Conservation (phyloP, 1,140 invertebrate genomes). For the Listronotus oregonensis region DNA sequence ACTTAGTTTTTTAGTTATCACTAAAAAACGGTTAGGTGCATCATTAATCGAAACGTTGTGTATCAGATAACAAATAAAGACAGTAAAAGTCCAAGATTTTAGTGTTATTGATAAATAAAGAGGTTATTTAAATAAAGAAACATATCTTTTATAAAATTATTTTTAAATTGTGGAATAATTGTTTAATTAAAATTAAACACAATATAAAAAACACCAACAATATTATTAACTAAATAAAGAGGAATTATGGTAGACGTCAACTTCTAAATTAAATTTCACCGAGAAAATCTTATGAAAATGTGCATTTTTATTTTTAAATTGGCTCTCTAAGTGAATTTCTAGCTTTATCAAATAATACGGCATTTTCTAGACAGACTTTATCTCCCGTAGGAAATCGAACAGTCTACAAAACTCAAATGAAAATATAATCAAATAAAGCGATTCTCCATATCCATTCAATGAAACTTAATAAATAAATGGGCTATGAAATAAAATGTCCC, state of each 20-base stretch:
- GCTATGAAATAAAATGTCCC: constrained; percentile 22
- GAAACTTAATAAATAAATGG: constrained; percentile 38
- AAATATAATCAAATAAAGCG: constrained; percentile 42
- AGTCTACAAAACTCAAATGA: constrained; percentile 31
- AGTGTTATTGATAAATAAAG: too few relatives aligned
- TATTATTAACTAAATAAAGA: constrained; percentile 1
- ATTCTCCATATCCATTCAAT: constrained; percentile 40
- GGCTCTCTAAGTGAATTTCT: constrained; percentile 17
- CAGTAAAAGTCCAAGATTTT: too few relatives aligned
- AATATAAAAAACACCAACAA: too few relatives aligned
- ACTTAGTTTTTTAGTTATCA: too few relatives aligned
- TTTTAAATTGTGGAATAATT: too few relatives aligned
- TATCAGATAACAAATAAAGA: too few relatives aligned
- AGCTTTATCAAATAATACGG: constrained; percentile 23
- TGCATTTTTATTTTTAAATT: constrained; percentile 15
- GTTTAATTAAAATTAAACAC: too few relatives aligned
- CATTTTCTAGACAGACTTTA: constrained; percentile 18
- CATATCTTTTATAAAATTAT: too few relatives aligned
- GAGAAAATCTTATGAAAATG: constrained; percentile 14
- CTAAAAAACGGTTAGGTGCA: too few relatives aligned
- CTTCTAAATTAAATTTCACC: background rate
- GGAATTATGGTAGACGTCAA: background rate
- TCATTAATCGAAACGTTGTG: too few relatives aligned
- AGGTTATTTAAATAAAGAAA: too few relatives aligned
- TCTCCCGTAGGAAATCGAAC: constrained; percentile 25